Base-by-base conservation (phyloP, 1,140 invertebrate genomes). In the Marisa cornuarietis region DNA sequence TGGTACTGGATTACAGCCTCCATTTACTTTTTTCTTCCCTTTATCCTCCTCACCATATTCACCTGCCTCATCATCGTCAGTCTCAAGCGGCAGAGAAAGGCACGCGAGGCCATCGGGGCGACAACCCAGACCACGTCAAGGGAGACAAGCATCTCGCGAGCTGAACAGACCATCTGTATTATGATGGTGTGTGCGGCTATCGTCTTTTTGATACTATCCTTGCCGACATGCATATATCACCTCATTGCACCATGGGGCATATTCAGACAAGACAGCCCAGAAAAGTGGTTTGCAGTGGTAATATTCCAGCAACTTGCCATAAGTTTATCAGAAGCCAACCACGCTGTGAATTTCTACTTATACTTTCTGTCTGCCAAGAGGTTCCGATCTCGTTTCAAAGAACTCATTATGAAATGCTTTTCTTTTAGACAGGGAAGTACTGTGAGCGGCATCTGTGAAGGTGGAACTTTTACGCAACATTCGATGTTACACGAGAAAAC, bases 301-400 rank as follows among this genome's bases (percentile, higher is more conserved):
- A 42, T 76, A 11, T 62, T 65, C 14, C n/a, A 58, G 13, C 74
- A 71, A 68, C 49, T 78, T 10, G 16, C 54, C 61, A 22, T n/a
- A 49, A 26, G 81, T 16, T 24, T 83, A 11, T n/a, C 54, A 31
- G 72, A 71, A 9, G 16, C 66, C 52, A 78, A 76, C 54, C 79
- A 83, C 65, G 82, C 82, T 78, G 66, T 82, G 0, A 82, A 83
- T 65, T 79, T 83, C 26, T 78, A 79, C 65, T 26, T 83, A 14
- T 83, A 83, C 65, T 82, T 81, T 61, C 62, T 81, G 58, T 78
- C 66, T 20, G 75, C 75, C 42, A 24, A 20, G 20, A 72, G 51
- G 49, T 83, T 83, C 52, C 80, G 80, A 16, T 20, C 26, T 14
- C 31, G 71, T 20, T 80, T 75, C 51, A 24, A 66, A 4, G 26